phyloP scores from a whole-genome alignment of 2,888 invertebrate genomes.

The Lagria hirta region DNA sequence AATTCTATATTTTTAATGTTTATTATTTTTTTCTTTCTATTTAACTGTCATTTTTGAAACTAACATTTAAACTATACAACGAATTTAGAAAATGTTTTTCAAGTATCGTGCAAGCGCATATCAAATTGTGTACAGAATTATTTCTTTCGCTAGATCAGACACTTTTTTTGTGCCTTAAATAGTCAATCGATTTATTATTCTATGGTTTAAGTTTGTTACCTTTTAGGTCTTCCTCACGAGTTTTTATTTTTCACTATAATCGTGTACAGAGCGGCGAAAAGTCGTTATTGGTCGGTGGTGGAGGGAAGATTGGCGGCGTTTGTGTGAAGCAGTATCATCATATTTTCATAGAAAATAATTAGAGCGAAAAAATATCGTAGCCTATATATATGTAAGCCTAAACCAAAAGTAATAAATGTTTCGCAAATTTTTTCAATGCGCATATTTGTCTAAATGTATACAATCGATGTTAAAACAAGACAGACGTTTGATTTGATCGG shows the following conservation, averaged over 20 bases:
- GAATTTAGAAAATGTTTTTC: conserved; percentile 21
- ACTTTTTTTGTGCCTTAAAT: conserved; percentile 34
- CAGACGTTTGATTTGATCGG: conserved; percentile 1
- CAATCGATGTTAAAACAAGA: conserved; percentile 27
- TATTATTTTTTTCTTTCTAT: conserved; percentile 18
- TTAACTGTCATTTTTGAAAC: conserved; percentile 21
- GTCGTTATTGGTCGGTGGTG: conserved; percentile 1
- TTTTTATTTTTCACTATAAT: conserved; percentile 1
- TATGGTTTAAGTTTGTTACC: conserved; percentile 2
- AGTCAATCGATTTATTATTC: conserved; percentile 4
- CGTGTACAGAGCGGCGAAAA: too few relatives aligned
- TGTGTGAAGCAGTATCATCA: conserved; percentile 11
- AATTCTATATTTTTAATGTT: conserved; percentile 34
- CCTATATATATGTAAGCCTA: conserved; percentile 35
- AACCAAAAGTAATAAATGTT: conserved; percentile 21
- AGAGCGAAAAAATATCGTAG: conserved; percentile 26
- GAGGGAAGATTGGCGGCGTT: conserved; percentile 1
- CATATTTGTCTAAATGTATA: conserved; percentile 29
- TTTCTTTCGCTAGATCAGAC: conserved; percentile 19
- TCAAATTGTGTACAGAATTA: conserved; percentile 29
- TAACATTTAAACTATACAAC: conserved; percentile 31
- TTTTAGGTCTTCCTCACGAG: conserved; percentile 16
- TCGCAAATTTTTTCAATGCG: conserved; percentile 27
- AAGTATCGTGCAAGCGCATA: conserved; percentile 16
- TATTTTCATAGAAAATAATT: conserved; percentile 13